Base-by-base conservation (phyloP, 2,113 vertebrate species). In the Tapirus terrestris region DNA sequence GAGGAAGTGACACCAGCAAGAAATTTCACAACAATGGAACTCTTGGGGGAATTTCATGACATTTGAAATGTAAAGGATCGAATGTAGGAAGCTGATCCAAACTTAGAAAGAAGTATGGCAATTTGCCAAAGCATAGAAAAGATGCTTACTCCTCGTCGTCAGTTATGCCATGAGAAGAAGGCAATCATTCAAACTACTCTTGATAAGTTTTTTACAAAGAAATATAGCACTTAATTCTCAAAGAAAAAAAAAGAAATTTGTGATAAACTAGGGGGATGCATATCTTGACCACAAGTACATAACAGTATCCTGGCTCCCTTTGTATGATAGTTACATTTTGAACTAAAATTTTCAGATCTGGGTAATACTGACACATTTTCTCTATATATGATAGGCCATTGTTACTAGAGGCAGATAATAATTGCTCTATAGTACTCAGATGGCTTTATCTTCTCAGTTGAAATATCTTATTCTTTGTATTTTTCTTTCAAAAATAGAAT, bases 341-440 rank as follows among this genome's bases (percentile, higher is more conserved):
- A 89, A 67, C 36, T 84, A 72, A 90, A 14, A 67, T 90, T 85
- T 94, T 92, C 33, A 92, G 56, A 73, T 67, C 31, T 79, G 45
- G 39, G 16, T 75, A 13, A 76, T 68, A 7, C 36, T 82, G 36
- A 68, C 14, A 31, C 11, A 23, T n/a, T 70, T 94, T 86, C 21
- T 68, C 33, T 87, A 0, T 75, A 12, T 86, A 33, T 90, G 27
- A 76, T 5, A 56, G 58, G 18, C 23, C 13, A 56, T 45, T 53
- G 39, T 43, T 82, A 56, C 23, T 96, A 94, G 63, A 45, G 43
- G 27, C 51, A 82, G 29, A 87, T 11, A 72, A 63, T 90, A 90
- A 8, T 89, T 94, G 23, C 27, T 58, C 0, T 93, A 16, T 73
- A 45, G 25, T 43, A 87, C 39, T 75, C 70, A 60, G 63, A 81